Conservation (phyloP, 2,888 invertebrate species). For the Ochropleura leucogaster region DNA sequence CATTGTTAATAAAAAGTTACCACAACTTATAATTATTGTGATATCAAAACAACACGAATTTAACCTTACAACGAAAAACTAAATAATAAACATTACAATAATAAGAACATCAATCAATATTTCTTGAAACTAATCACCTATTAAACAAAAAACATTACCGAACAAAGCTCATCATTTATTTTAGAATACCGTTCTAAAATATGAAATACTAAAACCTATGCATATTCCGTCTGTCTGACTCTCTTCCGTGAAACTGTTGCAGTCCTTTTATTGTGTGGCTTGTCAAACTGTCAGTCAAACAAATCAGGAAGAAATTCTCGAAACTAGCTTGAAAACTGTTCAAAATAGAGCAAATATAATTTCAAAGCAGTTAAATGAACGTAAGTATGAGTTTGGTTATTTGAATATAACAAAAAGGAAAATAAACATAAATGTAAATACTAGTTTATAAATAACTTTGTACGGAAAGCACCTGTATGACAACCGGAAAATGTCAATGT, state of each 20-base stretch:
- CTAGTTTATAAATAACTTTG: neutral
- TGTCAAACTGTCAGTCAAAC: slow-evolving; percentile 22
- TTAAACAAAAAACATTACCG: slow-evolving; percentile 39
- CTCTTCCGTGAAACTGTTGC: neutral
- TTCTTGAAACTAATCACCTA: slow-evolving; percentile 23
- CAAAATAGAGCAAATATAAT: neutral
- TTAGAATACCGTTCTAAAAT: slow-evolving; percentile 7
- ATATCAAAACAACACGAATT: slow-evolving; percentile 43
- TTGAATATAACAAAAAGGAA: neutral
- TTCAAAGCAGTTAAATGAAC: neutral
- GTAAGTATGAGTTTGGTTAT: neutral
- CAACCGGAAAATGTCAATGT: neutral
- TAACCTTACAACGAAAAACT: slow-evolving; percentile 37
- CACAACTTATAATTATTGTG: slow-evolving; percentile 13
- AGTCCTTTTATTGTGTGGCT: neutral
- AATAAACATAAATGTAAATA: neutral
- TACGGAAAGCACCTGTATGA: neutral
- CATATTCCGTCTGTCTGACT: neutral
- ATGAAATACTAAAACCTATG: slow-evolving; percentile 5
- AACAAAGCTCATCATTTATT: slow-evolving; percentile 11
- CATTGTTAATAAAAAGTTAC: slow-evolving; percentile 7
- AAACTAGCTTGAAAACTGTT: neutral
- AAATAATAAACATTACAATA: slow-evolving; percentile 31
- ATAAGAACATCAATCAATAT: slow-evolving; percentile 56
- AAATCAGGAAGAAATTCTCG: neutral